Evolutionary conservation across 2,888 invertebrate genomes (phyloP).

Genomic region (Panopea generosa): DNA sequence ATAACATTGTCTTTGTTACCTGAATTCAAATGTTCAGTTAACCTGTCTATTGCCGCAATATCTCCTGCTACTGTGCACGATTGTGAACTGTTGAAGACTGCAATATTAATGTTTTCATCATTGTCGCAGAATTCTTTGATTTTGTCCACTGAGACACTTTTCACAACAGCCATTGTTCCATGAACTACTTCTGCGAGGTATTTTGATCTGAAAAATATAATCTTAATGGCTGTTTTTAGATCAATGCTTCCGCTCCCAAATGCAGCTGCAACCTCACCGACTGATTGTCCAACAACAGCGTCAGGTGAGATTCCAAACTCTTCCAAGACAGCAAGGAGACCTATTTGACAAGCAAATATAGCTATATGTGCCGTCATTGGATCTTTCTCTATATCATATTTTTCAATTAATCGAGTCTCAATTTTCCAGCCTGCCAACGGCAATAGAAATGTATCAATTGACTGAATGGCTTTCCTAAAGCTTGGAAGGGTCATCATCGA

Average conservation of each 20-base stretch:
- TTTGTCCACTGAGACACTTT: conserved; percentile 25
- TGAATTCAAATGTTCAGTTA: background rate
- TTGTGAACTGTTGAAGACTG: conserved; percentile 29
- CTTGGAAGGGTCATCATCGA: conserved; percentile 33
- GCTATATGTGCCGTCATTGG: conserved; percentile 68
- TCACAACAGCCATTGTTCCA: conserved; percentile 71
- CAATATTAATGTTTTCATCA: conserved; percentile 37
- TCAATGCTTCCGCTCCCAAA: conserved; percentile 58
- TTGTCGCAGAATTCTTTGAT: conserved; percentile 35
- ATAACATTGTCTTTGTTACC: background rate
- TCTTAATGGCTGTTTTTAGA: conserved; percentile 66
- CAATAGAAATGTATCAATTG: conserved; percentile 36
- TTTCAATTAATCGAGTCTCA: conserved; percentile 18
- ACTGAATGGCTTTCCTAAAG: conserved; percentile 45
- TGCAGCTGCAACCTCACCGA: conserved; percentile 76
- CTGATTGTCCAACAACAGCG: conserved; percentile 74
- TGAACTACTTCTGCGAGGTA: conserved; percentile 58
- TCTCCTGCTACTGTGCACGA: conserved; percentile 28
- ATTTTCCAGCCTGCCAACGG: conserved; percentile 30
- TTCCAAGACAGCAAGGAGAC: conserved; percentile 61
- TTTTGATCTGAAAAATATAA: conserved; percentile 71
- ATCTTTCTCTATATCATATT: conserved; percentile 28
- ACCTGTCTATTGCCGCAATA: background rate
- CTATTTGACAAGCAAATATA: conserved; percentile 74
- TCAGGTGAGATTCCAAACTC: conserved; percentile 64